Conservation (phyloP, 2,888 invertebrate species). For the Nephrotoma guestfalica region DNA sequence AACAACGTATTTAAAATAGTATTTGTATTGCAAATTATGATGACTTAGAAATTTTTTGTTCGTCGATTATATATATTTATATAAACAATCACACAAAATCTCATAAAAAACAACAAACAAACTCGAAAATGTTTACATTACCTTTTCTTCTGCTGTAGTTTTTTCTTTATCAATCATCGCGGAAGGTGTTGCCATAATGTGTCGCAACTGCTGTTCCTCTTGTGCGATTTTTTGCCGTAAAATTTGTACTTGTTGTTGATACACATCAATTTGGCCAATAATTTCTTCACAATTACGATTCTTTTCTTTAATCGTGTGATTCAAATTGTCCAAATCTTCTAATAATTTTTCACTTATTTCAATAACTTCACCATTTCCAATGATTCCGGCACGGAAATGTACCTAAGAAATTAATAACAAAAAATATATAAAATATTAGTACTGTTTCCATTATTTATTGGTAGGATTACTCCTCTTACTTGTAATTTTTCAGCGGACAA, state of each 20-base stretch:
- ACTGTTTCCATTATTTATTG: neutral
- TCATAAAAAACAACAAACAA: neutral
- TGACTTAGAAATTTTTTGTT: neutral
- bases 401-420: slow-evolving; percentile 38
- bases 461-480: slow-evolving; percentile 30
- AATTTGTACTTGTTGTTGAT: slow-evolving; percentile 74
- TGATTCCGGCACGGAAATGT: slow-evolving; percentile 76
- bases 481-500: slow-evolving; percentile 83
- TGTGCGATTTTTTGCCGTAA: slow-evolving; percentile 71
- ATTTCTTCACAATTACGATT: slow-evolving; percentile 52
- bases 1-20: neutral
- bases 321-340: slow-evolving; percentile 46
- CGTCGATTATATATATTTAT: neutral
- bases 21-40: neutral
- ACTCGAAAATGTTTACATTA: slow-evolving; percentile 29
- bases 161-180: slow-evolving; percentile 69
- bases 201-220: slow-evolving; percentile 75
- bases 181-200: slow-evolving; percentile 70
- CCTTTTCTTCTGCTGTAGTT: slow-evolving; percentile 75
- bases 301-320: slow-evolving; percentile 23
- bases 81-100: slow-evolving; percentile 1
- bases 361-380: slow-evolving; percentile 60
- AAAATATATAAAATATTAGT: neutral
- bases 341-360: slow-evolving; percentile 55
- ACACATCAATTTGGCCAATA: slow-evolving; percentile 71